These are phyloP conservation scores for Sinocyclocheilus anophthalmus DNA, from an alignment of 2,113 vertebrate genomes.

Conservation along the genomic window DNA sequence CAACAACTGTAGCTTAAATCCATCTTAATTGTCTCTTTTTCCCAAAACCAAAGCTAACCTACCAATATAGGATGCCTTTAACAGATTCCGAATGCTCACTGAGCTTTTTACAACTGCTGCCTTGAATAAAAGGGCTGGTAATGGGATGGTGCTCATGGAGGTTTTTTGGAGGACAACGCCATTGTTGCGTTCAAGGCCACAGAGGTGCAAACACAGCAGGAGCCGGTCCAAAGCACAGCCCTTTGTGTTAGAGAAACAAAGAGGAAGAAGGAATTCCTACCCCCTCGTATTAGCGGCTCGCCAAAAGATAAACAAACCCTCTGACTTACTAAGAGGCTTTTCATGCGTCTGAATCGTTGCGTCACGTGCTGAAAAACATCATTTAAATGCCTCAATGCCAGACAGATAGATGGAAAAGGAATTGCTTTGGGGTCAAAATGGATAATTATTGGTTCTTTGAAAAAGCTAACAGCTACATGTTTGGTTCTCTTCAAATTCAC, in stretches of 20 bases:
- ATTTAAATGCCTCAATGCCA: background rate
- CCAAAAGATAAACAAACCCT: conserved; percentile 65
- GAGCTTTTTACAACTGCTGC: background rate
- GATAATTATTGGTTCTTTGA: background rate
- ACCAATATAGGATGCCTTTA: background rate
- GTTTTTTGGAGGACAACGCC: conserved; percentile 61
- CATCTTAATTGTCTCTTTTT: background rate
- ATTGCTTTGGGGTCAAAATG: background rate
- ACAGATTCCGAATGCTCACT: background rate
- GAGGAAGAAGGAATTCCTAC: conserved; percentile 65
- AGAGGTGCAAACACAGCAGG: conserved; percentile 64
- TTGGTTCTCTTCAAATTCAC: background rate
- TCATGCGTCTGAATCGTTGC: conserved; percentile 59
- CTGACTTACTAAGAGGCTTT: conserved; percentile 61
- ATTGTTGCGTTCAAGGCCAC: conserved; percentile 73
- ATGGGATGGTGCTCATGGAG: conserved; percentile 8
- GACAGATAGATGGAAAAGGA: background rate
- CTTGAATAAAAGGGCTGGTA: conserved; percentile 13
- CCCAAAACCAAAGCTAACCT: background rate
- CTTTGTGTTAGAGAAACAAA: conserved; percentile 67
- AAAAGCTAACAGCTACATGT: background rate
- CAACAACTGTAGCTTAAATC: background rate
- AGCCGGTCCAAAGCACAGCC: conserved; percentile 57
- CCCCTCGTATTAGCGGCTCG: conserved; percentile 72
- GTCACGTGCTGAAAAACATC: background rate